Evolutionary conservation across 1,140 invertebrate genomes (phyloP).

Genomic region (Platyura marginata): DNA sequence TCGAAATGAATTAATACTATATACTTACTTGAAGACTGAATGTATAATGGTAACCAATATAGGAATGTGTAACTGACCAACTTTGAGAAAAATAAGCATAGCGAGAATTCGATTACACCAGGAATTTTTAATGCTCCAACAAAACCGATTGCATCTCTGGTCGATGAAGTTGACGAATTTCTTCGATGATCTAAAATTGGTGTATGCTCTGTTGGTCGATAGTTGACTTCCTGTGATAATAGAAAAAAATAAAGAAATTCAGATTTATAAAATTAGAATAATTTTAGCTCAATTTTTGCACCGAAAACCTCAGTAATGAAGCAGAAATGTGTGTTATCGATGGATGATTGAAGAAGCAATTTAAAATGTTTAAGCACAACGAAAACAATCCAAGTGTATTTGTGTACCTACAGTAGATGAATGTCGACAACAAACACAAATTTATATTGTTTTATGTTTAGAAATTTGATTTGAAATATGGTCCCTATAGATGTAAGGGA

Average conservation of each 20-base stretch:
- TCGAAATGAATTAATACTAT: background rate
- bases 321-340: too few relatives aligned
- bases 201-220: constrained; percentile 25
- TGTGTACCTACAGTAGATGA: too few relatives aligned
- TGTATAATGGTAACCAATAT: constrained; percentile 88
- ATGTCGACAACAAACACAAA: background rate
- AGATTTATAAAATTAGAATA: too few relatives aligned
- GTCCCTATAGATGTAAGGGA: too few relatives aligned
- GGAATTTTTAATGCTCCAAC: constrained; percentile 61
- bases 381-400: too few relatives aligned
- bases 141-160: constrained; percentile 51
- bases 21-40: constrained; percentile 61
- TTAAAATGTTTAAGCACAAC: too few relatives aligned
- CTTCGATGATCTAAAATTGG: constrained; percentile 16
- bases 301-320: too few relatives aligned
- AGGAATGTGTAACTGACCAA: constrained; percentile 94
- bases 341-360: too few relatives aligned
- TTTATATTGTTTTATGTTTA: background rate
- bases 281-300: too few relatives aligned
- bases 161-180: background rate
- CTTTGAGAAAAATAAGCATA: constrained; percentile 94
- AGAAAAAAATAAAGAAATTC: constrained; percentile 1
- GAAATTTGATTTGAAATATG: background rate
- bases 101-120: constrained; percentile 87
- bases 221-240: constrained; percentile 25